These are phyloP conservation scores for Magallana gigas DNA, from an alignment of 1,140 invertebrate species.

Conservation along the genomic window DNA sequence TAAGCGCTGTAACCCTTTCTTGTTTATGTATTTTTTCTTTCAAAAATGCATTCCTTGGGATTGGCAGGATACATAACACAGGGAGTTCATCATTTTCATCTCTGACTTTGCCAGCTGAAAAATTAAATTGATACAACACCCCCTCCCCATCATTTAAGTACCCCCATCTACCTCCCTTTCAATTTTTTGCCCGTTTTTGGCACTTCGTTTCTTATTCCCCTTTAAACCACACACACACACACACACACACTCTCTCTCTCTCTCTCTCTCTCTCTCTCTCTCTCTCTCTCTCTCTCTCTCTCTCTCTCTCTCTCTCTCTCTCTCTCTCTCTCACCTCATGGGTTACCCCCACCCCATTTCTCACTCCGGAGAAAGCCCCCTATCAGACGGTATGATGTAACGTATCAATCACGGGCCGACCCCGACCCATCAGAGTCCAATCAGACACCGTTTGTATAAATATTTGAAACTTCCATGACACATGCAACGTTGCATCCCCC, in stretches of 20 bases:
- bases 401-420: neutral
- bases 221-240: no score
- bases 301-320: neutral
- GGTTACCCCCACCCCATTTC: neutral
- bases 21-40: neutral
- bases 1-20: neutral
- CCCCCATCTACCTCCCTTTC: no score
- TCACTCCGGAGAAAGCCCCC: neutral
- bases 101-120: neutral
- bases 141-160: no score
- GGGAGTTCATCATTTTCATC: neutral
- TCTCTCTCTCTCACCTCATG: neutral
- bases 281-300: no score
- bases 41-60: neutral
- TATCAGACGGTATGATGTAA: neutral
- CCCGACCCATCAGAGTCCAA: neutral
- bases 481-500: neutral
- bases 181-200: no score
- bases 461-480: constrained; percentile 23
- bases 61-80: neutral
- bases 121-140: neutral
- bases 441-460: constrained; percentile 11
- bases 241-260: no score
- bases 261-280: no score
- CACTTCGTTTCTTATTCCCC: no score